phyloP scores from a whole-genome alignment of 2,797 vertebrate species.

The Dromococcyx pavoninus region DNA sequence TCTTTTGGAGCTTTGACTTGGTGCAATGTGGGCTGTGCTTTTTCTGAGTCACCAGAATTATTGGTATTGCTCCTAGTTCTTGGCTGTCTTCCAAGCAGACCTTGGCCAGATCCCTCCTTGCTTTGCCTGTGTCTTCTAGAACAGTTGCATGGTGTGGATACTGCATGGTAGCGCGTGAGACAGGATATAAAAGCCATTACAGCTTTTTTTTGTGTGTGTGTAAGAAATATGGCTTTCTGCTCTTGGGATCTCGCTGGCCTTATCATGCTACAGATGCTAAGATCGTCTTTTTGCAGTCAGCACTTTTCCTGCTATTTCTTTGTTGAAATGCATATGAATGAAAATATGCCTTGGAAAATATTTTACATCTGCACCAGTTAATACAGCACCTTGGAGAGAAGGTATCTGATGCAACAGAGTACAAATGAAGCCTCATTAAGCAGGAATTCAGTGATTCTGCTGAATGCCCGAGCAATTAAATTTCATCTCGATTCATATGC shows the following conservation, averaged over 20 bases:
- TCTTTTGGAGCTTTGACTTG: neutral
- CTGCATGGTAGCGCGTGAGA: neutral
- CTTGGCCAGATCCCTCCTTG: neutral
- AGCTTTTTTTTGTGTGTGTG: neutral
- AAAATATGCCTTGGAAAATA: constrained; percentile 59
- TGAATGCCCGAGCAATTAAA: constrained; percentile 72
- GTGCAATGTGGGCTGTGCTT: neutral
- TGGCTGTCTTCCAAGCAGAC: neutral
- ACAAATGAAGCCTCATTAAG: constrained; percentile 71
- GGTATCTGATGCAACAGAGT: constrained; percentile 56
- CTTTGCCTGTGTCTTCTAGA: neutral
- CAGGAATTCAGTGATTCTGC: constrained; percentile 62
- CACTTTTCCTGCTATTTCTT: neutral
- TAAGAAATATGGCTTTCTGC: neutral
- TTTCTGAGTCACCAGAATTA: constrained; percentile 18
- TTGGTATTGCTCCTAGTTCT: neutral
- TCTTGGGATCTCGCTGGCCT: constrained; percentile 15
- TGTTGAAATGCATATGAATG: constrained; percentile 10
- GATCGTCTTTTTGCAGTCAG: neutral
- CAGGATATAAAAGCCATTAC: neutral
- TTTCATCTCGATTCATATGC: constrained; percentile 69
- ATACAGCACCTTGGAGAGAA: constrained; percentile 69
- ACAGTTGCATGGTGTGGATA: neutral
- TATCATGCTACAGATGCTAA: neutral
- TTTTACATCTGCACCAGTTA: constrained; percentile 58